Conservation (phyloP, 2,888 invertebrate genomes). For the Eueremaeus valkanovi region DNA sequence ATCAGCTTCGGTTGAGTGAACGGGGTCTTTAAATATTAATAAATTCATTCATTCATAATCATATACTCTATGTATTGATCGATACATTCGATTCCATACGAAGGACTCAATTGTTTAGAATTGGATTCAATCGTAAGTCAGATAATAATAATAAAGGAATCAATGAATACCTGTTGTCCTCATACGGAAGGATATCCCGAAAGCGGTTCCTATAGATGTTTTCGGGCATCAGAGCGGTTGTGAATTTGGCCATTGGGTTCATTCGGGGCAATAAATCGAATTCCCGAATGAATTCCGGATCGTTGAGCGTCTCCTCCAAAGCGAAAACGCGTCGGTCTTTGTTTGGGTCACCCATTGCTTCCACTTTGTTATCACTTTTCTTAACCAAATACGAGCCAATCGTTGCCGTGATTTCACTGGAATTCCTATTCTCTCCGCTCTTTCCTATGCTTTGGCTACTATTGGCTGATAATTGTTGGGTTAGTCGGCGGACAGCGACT, state of each 20-base stretch:
- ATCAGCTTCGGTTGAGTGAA: no score
- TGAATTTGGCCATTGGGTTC: slow-evolving; percentile 62
- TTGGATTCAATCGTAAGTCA: no score
- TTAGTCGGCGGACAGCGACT: background rate
- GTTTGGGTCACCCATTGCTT: background rate
- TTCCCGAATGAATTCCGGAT: slow-evolving; percentile 65
- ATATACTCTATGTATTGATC: no score
- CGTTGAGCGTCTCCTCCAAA: slow-evolving; percentile 65
- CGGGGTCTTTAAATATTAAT: no score
- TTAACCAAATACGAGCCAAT: slow-evolving; percentile 20
- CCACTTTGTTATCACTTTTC: background rate
- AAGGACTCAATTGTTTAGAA: background rate
- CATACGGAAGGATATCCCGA: slow-evolving; percentile 78
- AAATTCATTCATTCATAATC: no score
- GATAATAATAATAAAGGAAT: no score
- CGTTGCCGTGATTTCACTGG: slow-evolving; percentile 16
- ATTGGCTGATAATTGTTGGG: background rate
- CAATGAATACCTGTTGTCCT: slow-evolving; percentile 62
- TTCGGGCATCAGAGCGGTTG: slow-evolving; percentile 69
- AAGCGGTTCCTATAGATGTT: slow-evolving; percentile 60
- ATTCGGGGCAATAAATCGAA: slow-evolving; percentile 76
- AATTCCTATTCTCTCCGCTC: slow-evolving; percentile 13
- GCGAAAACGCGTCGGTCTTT: slow-evolving; percentile 48
- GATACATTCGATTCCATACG: no score
- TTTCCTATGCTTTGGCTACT: background rate